Percentiles rank a stretch among this genome's conserved stretches.
Conservation (phyloP, 2,113 vertebrate genomes). For the Rynchops niger region DNA sequence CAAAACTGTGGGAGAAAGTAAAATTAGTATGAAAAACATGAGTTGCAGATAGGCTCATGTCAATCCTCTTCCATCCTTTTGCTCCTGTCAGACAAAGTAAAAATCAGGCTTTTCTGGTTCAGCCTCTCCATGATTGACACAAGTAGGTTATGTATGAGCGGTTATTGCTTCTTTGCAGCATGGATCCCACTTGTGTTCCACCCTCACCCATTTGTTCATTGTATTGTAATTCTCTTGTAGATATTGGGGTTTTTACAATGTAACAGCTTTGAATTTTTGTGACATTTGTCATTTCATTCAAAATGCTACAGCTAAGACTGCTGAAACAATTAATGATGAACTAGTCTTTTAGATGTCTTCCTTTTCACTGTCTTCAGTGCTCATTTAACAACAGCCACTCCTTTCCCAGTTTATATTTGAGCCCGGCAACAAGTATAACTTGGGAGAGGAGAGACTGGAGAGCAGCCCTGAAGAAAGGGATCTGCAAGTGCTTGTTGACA, state of each 20-base stretch:
- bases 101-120: background rate
- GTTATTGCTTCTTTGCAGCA: background rate
- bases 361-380: background rate
- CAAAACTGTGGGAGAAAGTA: background rate
- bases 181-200: background rate
- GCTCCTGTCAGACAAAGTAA: background rate
- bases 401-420: background rate
- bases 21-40: background rate
- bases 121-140: background rate
- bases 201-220: background rate
- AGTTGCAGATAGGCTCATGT: background rate
- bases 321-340: background rate
- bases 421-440: background rate
- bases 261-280: background rate
- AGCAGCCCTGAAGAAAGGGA: background rate
- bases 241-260: background rate
- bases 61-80: background rate
- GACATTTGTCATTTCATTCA: background rate
- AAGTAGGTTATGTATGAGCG: background rate
- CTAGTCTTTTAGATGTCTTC: background rate
- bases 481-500: background rate
- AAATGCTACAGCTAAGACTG: background rate
- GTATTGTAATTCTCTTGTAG: background rate
- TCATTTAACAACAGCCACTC: background rate
- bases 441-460: background rate